These are phyloP conservation scores for Diorhabda sublineata DNA, from an alignment of 1,140 invertebrate species.

Conservation along the genomic window DNA sequence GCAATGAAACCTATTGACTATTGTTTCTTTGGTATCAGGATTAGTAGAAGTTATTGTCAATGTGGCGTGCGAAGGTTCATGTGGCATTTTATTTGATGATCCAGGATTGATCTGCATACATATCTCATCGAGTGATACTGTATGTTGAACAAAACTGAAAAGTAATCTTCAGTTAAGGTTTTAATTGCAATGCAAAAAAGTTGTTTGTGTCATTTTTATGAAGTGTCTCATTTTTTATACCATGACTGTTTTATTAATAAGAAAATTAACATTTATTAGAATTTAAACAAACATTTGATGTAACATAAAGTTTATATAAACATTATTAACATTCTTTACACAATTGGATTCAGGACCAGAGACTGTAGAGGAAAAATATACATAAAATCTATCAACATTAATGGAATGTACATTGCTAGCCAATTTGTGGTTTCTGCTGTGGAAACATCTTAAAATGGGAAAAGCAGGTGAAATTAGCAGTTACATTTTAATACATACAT, in stretches of 20 bases:
- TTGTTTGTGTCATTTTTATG: no score
- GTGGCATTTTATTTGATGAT: slow-evolving; percentile 55
- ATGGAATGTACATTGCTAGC: no score
- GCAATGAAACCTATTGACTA: slow-evolving; percentile 74
- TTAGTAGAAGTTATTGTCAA: slow-evolving; percentile 63
- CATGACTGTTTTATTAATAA: neutral
- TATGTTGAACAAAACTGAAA: slow-evolving; percentile 63
- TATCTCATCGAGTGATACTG: slow-evolving; percentile 64
- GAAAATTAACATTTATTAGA: neutral
- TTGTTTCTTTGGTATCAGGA: slow-evolving; percentile 60
- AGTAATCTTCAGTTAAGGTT: neutral
- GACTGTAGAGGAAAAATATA: no score
- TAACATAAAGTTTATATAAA: no score
- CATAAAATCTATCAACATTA: no score
- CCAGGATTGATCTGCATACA: slow-evolving; percentile 64
- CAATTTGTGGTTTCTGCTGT: no score
- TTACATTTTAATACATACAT: no score
- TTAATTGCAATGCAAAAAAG: neutral
- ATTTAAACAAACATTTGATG: neutral
- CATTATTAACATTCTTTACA: no score
- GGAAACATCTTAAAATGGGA: no score
- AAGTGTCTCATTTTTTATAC: no score
- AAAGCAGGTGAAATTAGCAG: no score
- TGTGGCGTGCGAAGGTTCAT: slow-evolving; percentile 60
- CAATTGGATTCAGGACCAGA: no score